Evolutionary conservation across 64 coral and sea anemone genomes (phyloP).

Genomic region (Pocillopora verrucosa): DNA sequence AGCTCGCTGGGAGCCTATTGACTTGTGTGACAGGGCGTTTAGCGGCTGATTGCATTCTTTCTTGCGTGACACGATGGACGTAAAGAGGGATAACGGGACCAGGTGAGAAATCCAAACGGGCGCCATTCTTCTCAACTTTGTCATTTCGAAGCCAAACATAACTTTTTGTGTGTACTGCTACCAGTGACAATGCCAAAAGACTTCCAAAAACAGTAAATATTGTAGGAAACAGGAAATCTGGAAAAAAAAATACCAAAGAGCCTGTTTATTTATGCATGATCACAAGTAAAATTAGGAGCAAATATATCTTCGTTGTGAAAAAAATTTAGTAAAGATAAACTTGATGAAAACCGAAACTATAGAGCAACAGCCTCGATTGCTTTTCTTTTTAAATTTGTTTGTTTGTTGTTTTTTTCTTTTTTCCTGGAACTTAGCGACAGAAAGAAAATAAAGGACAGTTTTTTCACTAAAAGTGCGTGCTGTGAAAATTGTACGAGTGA

Average conservation of each 20-base stretch:
- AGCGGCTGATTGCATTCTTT: background rate
- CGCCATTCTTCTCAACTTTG: background rate
- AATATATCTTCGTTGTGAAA: too few species aligned
- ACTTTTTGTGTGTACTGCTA: background rate
- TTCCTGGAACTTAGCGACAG: too few species aligned
- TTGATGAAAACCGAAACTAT: too few species aligned
- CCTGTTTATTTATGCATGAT: background rate
- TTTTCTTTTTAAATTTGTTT: too few species aligned
- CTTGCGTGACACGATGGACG: conserved; percentile 21
- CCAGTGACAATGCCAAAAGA: conserved; percentile 14
- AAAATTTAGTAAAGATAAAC: too few species aligned
- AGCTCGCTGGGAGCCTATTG: background rate
- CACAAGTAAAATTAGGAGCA: background rate
- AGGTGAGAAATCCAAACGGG: background rate
- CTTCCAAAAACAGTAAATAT: conserved; percentile 13
- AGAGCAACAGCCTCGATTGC: too few species aligned
- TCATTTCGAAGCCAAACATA: background rate
- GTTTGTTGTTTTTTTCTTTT: too few species aligned
- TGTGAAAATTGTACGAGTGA: too few species aligned
- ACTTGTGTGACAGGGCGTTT: conserved; percentile 1
- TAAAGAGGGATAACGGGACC: conserved; percentile 1
- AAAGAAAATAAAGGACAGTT: too few species aligned
- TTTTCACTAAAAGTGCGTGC: too few species aligned
- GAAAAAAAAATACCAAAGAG: background rate
- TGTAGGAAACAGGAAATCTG: background rate